Evolutionary conservation across 2,113 vertebrate species (phyloP).

Genomic region (Eclectus roratus): DNA sequence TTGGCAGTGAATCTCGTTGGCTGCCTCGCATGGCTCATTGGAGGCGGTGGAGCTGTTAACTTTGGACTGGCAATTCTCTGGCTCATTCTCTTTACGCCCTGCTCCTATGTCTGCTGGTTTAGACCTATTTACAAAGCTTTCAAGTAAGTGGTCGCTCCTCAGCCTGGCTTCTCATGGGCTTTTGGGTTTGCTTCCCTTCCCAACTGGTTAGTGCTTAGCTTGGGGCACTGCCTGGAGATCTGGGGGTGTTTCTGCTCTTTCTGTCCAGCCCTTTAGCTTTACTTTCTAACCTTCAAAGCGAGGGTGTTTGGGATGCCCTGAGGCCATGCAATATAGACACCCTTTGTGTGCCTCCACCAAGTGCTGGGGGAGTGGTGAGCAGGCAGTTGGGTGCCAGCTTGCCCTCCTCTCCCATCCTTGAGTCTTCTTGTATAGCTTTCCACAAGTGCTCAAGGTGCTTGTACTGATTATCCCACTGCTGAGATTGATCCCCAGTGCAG

Average conservation of each 20-base stretch:
- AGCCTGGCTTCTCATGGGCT: background rate
- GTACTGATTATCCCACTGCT: background rate
- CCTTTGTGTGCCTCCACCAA: accelerated
- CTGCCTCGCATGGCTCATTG: slow-evolving; percentile 98
- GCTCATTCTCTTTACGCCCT: slow-evolving; percentile 98
- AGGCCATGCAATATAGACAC: accelerated
- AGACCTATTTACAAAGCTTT: slow-evolving; percentile 99
- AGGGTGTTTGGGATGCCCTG: background rate
- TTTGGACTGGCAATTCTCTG: slow-evolving; percentile 98
- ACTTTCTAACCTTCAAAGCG: background rate
- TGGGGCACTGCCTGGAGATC: background rate
- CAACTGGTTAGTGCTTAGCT: background rate
- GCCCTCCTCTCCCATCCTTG: background rate
- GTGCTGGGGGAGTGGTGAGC: accelerated
- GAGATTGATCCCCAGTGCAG: background rate
- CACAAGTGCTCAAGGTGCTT: accelerated
- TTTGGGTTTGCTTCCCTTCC: background rate
- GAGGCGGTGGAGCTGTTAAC: slow-evolving; percentile 94
- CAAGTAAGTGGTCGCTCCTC: slow-evolving; percentile 84
- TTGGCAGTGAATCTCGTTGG: slow-evolving; percentile 94
- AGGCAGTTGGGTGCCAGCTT: background rate
- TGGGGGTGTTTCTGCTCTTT: background rate
- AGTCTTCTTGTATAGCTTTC: background rate
- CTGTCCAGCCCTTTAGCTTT: background rate
- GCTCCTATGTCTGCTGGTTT: slow-evolving; percentile 99